These are phyloP conservation scores for Heliconius nattereri DNA, from an alignment of 1,140 invertebrate species.

Conservation along the genomic window DNA sequence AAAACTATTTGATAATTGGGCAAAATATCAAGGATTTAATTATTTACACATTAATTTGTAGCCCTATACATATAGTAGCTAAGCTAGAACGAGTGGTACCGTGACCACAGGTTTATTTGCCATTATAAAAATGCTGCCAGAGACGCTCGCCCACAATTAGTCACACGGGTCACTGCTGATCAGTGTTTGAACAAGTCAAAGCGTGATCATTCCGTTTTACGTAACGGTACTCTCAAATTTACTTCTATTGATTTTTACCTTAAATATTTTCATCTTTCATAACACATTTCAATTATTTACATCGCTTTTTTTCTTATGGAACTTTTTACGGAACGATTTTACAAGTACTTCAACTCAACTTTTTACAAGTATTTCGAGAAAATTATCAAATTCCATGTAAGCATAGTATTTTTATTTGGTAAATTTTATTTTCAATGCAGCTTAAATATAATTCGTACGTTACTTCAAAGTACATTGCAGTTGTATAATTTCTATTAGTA, in stretches of 20 bases:
- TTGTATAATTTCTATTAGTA: not conserved
- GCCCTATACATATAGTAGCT: not conserved
- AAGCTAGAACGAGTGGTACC: constrained; percentile 37
- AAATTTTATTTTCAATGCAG: no score
- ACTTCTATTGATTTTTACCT: not conserved
- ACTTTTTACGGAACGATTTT: not conserved
- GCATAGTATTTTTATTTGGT: not conserved
- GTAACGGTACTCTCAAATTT: not conserved
- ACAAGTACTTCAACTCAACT: no score
- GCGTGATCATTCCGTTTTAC: not conserved
- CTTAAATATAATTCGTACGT: no score
- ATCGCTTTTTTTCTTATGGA: not conserved
- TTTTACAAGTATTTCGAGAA: not conserved
- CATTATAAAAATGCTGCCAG: constrained; percentile 37
- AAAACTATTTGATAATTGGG: not conserved
- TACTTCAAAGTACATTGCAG: no score
- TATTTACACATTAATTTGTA: not conserved
- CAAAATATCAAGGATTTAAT: no score
- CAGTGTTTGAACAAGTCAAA: constrained; percentile 1
- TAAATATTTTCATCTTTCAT: not conserved
- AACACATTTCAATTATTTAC: not conserved
- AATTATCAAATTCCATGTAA: not conserved
- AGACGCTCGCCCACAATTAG: constrained; percentile 36
- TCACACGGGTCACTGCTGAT: constrained; percentile 24
- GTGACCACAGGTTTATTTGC: constrained; percentile 39